Evolutionary conservation across 2,113 vertebrate genomes (phyloP).

Genomic region (Etheostoma cragini): DNA sequence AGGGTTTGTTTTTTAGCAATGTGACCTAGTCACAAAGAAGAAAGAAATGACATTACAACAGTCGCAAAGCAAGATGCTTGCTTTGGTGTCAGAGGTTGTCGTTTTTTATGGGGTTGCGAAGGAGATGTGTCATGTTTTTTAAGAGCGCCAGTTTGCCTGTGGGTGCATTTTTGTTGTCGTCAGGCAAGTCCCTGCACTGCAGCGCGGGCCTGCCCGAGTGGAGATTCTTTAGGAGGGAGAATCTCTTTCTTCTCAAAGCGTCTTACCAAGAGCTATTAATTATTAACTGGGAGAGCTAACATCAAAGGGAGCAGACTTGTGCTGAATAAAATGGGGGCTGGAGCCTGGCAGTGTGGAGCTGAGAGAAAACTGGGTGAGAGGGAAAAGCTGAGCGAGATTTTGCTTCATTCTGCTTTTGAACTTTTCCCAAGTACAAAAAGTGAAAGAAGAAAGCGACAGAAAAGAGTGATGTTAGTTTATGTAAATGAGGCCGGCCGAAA

Average conservation of each 20-base stretch:
- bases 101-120: slow-evolving; percentile 1
- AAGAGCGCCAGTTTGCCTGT: slow-evolving; percentile 70
- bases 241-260: slow-evolving; percentile 77
- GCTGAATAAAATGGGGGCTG: slow-evolving; percentile 75
- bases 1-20: slow-evolving; percentile 18
- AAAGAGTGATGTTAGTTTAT: slow-evolving; percentile 46
- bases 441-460: slow-evolving; percentile 1
- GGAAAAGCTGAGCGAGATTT: slow-evolving; percentile 64
- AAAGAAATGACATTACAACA: background rate
- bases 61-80: background rate
- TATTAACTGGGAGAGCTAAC: slow-evolving; percentile 83
- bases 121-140: slow-evolving; percentile 62
- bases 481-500: slow-evolving; percentile 47
- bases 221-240: slow-evolving; percentile 78
- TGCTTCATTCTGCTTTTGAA: slow-evolving; percentile 57
- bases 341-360: slow-evolving; percentile 61
- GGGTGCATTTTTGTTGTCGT: slow-evolving; percentile 80
- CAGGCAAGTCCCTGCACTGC: slow-evolving; percentile 82
- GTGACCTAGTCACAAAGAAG: background rate
- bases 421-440: slow-evolving; percentile 45
- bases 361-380: slow-evolving; percentile 73
- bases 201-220: slow-evolving; percentile 71
- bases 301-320: slow-evolving; percentile 82
- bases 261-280: slow-evolving; percentile 82
- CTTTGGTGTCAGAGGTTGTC: slow-evolving; percentile 44